phyloP scores from a whole-genome alignment of 2,888 invertebrate species.

The Trissoscelio sp. region DNA sequence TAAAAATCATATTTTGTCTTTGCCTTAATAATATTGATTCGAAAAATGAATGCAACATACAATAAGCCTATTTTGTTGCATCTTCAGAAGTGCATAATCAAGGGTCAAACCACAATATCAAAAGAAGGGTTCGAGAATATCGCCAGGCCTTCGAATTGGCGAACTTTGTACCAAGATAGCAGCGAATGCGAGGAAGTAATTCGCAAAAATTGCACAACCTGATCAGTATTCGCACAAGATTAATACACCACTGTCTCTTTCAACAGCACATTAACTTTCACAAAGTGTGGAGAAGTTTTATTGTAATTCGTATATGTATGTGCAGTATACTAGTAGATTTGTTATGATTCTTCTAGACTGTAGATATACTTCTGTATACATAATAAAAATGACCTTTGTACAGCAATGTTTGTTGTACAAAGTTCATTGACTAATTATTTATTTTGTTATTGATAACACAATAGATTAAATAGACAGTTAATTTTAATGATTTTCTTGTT shows the following conservation, averaged over 20 bases:
- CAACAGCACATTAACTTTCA: background rate
- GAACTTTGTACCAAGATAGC: slow-evolving; percentile 76
- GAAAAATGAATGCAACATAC: slow-evolving; percentile 4
- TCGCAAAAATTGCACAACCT: slow-evolving; percentile 74
- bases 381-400: no score
- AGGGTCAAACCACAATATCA: slow-evolving; percentile 65
- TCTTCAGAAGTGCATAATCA: slow-evolving; percentile 54
- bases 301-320: no score
- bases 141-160: slow-evolving; percentile 81
- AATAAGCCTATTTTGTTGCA: slow-evolving; percentile 17
- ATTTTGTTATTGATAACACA: no score
- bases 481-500: no score
- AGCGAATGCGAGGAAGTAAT: slow-evolving; percentile 75
- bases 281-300: background rate
- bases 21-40: background rate
- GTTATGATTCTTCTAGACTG: no score
- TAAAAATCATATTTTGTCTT: background rate
- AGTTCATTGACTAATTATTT: no score
- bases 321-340: no score
- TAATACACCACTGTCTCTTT: slow-evolving; percentile 8
- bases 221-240: slow-evolving; percentile 53
- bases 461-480: no score
- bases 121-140: slow-evolving; percentile 76
- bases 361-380: no score
- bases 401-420: no score